Percentiles rank a stretch among this genome's conserved stretches.
Conservation (phyloP, 1,140 invertebrate species). For the Cataglyphis hispanica region DNA sequence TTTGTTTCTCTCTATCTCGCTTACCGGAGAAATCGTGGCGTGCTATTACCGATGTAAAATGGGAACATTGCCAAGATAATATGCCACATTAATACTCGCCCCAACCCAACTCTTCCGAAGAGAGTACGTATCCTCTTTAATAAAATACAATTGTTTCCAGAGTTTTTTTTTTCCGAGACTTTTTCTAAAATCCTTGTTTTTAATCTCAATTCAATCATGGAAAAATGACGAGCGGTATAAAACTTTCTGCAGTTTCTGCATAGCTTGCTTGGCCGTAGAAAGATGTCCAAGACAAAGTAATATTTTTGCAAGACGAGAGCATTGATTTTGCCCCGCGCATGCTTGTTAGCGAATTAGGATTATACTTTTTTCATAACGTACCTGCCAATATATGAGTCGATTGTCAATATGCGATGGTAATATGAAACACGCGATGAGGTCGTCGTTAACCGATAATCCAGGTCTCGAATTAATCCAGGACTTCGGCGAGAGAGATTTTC, state of each 20-base stretch:
- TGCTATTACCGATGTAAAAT: background rate
- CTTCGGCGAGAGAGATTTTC: background rate
- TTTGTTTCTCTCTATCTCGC: background rate
- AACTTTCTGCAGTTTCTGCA: background rate
- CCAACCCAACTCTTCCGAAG: background rate
- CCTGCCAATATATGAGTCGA: slow-evolving; percentile 31
- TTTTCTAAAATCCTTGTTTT: background rate
- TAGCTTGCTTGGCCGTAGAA: background rate
- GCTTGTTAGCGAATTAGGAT: slow-evolving; percentile 16
- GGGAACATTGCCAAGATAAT: slow-evolving; percentile 29
- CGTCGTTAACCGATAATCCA: background rate
- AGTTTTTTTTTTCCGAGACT: background rate
- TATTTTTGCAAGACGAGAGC: background rate
- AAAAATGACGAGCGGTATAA: background rate
- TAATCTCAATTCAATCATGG: background rate
- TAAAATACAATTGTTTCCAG: background rate
- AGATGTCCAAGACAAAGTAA: background rate
- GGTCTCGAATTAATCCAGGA: slow-evolving; percentile 23
- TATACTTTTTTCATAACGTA: slow-evolving; percentile 14
- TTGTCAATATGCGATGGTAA: background rate
- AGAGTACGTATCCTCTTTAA: slow-evolving; percentile 3
- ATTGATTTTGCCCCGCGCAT: slow-evolving; percentile 10
- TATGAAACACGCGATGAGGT: slow-evolving; percentile 30
- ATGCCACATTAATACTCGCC: background rate
- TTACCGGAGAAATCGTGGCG: slow-evolving; percentile 5